Evolutionary conservation across 2,113 vertebrate species (phyloP).

Genomic region (Clarias macrocephalus): DNA sequence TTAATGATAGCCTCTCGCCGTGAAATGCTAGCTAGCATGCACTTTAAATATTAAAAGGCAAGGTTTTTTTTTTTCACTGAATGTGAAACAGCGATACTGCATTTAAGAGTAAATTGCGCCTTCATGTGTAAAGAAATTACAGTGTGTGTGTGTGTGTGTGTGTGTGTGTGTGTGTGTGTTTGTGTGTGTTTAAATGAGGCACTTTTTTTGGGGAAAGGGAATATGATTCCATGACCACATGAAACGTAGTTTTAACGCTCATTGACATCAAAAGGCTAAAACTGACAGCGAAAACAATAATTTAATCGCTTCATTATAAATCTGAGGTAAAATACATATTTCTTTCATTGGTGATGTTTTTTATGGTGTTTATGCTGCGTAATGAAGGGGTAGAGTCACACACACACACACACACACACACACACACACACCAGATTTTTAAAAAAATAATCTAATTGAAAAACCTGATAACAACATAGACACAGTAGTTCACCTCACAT

Average conservation of each 20-base stretch:
- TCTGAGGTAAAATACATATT: conserved; percentile 69
- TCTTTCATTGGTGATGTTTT: conserved; percentile 50
- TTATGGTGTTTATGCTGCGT: conserved; percentile 60
- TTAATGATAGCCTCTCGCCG: conserved; percentile 69
- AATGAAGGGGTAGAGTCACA: conserved; percentile 56
- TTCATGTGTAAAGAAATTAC: conserved; percentile 79
- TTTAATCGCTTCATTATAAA: conserved; percentile 74
- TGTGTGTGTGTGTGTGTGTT: conserved; percentile 61
- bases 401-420: conserved; percentile 5
- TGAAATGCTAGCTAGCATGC: conserved; percentile 58
- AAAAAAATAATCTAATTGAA: background rate
- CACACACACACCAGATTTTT: background rate
- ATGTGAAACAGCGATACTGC: conserved; percentile 78
- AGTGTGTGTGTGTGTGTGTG: conserved; percentile 57
- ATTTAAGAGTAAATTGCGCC: conserved; percentile 77
- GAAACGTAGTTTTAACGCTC: conserved; percentile 74
- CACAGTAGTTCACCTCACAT: background rate
- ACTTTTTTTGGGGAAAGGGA: conserved; percentile 59
- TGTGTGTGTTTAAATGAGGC: conserved; percentile 72
- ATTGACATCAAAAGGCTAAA: conserved; percentile 73
- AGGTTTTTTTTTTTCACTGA: conserved; percentile 55
- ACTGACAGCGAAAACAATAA: conserved; percentile 72
- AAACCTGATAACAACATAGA: background rate
- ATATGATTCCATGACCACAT: conserved; percentile 74
- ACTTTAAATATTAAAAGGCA: conserved; percentile 64